Conservation (phyloP, 2,113 vertebrate genomes). For the Serilophus lunatus region DNA sequence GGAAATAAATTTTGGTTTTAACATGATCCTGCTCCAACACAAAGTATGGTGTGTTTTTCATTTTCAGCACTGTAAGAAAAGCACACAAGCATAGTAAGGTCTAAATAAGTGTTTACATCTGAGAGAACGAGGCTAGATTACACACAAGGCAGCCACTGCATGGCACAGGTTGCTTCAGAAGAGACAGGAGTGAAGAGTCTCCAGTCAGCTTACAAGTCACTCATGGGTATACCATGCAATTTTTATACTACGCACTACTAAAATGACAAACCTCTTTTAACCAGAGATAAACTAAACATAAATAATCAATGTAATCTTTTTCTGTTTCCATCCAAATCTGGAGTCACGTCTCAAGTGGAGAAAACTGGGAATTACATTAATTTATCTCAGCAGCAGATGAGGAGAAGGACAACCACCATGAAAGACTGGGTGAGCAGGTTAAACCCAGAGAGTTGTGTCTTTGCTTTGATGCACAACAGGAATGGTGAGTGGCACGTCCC, state of each 20-base stretch:
- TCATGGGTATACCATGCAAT: not conserved
- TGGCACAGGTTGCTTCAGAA: not conserved
- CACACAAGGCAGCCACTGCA: fast-evolving
- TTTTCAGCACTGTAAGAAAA: not conserved
- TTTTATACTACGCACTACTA: not conserved
- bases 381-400: not conserved
- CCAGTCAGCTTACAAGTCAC: not conserved
- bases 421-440: not conserved
- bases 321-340: not conserved
- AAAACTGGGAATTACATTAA: not conserved
- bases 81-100: not conserved
- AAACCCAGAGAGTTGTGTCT: not conserved
- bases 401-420: not conserved
- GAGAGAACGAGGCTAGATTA: not conserved
- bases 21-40: not conserved
- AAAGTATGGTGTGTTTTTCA: not conserved
- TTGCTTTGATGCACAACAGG: not conserved
- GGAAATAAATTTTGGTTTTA: not conserved
- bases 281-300: not conserved
- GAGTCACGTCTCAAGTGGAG: not conserved
- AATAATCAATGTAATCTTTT: not conserved
- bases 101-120: not conserved
- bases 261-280: not conserved
- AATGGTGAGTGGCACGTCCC: not conserved
- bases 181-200: not conserved